Conservation (phyloP, 2,888 invertebrate genomes). For the Xestia rhomboidea region DNA sequence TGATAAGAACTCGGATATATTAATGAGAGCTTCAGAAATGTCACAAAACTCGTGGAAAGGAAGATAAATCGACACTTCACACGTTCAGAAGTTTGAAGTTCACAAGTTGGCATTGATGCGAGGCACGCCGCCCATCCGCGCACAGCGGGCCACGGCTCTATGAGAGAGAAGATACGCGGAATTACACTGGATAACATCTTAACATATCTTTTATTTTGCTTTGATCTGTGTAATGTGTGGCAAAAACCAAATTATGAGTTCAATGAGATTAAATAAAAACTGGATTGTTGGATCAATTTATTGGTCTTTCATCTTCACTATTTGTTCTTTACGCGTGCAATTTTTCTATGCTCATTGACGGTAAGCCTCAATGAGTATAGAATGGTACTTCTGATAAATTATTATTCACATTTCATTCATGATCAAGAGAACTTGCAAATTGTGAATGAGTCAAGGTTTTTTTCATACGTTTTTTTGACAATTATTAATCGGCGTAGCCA, state of each 20-base stretch:
- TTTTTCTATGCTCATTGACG: conserved; percentile 24
- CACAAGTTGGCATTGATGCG: conserved; percentile 68
- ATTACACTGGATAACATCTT: conserved; percentile 57
- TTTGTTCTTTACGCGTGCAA: conserved; percentile 22
- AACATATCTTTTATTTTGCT: conserved; percentile 54
- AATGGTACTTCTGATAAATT: conserved; percentile 25
- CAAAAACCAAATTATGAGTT: conserved; percentile 37
- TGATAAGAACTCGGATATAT: conserved; percentile 64
- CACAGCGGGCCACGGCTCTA: conserved; percentile 52
- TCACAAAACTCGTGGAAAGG: conserved; percentile 65
- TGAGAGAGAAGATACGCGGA: conserved; percentile 33
- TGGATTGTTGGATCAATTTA: conserved; percentile 48
- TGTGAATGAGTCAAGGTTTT: conserved; percentile 19
- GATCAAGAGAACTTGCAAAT: conserved; percentile 14
- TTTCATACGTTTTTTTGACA: neutral
- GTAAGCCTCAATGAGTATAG: neutral
- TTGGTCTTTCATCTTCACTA: conserved; percentile 33
- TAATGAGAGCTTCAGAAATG: conserved; percentile 65
- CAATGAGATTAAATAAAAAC: conserved; percentile 51
- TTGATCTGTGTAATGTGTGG: conserved; percentile 59
- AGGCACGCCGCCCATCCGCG: conserved; percentile 57
- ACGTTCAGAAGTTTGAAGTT: conserved; percentile 69
- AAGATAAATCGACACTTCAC: conserved; percentile 70
- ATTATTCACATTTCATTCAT: conserved; percentile 41
- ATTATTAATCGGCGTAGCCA: neutral